phyloP scores from a whole-genome alignment of 2,797 vertebrate species.

The Enteromius radiatus region DNA sequence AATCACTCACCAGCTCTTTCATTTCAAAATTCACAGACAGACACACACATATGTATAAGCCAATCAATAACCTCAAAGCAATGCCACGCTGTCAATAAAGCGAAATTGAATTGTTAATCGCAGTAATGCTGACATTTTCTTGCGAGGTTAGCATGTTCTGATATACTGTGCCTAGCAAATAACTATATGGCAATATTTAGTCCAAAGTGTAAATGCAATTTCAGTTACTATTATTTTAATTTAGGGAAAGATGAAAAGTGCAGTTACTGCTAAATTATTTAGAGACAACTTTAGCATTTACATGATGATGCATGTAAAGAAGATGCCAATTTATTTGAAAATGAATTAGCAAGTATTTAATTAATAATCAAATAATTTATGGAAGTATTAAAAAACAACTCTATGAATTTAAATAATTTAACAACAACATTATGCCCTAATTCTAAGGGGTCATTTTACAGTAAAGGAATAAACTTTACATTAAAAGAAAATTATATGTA shows the following conservation, averaged over 20 bases:
- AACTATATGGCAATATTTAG: background rate
- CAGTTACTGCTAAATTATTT: background rate
- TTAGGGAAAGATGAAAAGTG: background rate
- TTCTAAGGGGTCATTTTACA: background rate
- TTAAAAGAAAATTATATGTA: too few relatives aligned
- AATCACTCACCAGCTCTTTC: constrained; percentile 48
- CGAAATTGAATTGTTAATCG: background rate
- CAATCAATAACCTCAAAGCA: background rate
- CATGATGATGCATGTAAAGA: background rate
- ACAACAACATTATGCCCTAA: background rate
- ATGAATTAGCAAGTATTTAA: too few relatives aligned
- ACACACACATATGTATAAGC: background rate
- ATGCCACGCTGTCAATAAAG: background rate
- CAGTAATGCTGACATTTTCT: background rate
- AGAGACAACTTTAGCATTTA: background rate
- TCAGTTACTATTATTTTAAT: background rate
- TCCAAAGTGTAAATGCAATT: background rate
- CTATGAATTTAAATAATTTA: background rate
- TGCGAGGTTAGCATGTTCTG: background rate
- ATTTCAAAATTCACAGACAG: constrained; percentile 10
- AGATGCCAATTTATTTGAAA: background rate
- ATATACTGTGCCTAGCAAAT: background rate
- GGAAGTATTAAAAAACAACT: background rate
- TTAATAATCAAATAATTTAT: background rate
- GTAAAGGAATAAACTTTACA: background rate